A percentile compares a stretch with the other conserved stretches of the same genome.
Evolutionary conservation across 2,797 vertebrate species (phyloP).

Genomic region (Psittacula echo): DNA sequence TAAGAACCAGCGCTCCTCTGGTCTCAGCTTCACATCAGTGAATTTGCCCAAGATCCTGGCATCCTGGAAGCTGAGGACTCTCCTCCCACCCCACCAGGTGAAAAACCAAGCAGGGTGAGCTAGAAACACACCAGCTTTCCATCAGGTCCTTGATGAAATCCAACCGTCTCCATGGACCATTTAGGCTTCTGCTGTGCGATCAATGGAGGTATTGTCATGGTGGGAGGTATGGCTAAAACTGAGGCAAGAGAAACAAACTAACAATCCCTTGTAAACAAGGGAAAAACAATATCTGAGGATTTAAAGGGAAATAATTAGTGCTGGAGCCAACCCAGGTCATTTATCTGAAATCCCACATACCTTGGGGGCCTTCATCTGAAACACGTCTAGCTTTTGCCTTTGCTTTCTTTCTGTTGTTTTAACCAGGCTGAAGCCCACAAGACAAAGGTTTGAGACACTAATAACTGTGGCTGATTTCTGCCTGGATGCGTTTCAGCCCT

Average conservation of each 20-base stretch:
- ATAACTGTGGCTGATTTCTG: conserved; percentile 55
- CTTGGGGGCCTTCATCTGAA: conserved; percentile 28
- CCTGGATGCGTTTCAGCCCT: conserved; percentile 53
- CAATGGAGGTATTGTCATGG: not conserved
- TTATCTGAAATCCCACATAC: conserved; percentile 21
- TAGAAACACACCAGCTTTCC: not conserved
- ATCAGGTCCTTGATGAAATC: not conserved
- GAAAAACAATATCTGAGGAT: not conserved
- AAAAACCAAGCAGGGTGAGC: not conserved
- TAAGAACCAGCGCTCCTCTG: not conserved
- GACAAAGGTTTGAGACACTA: conserved; percentile 46
- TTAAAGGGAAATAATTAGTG: conserved; percentile 32
- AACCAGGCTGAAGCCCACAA: conserved; percentile 39
- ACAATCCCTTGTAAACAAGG: not conserved
- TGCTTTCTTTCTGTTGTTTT: conserved; percentile 13
- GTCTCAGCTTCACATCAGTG: not conserved
- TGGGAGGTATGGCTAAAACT: not conserved
- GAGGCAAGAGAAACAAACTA: conserved; percentile 9
- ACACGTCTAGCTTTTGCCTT: not conserved
- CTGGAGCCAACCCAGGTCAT: conserved; percentile 7
- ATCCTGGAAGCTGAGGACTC: not conserved
- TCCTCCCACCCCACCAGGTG: not conserved
- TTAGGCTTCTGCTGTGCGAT: not conserved
- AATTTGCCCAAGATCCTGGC: not conserved
- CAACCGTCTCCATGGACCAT: not conserved